A percentile compares a stretch with the other conserved stretches of the same genome.
Evolutionary conservation across 2,888 invertebrate species (phyloP).

Genomic region (Dione juno): DNA sequence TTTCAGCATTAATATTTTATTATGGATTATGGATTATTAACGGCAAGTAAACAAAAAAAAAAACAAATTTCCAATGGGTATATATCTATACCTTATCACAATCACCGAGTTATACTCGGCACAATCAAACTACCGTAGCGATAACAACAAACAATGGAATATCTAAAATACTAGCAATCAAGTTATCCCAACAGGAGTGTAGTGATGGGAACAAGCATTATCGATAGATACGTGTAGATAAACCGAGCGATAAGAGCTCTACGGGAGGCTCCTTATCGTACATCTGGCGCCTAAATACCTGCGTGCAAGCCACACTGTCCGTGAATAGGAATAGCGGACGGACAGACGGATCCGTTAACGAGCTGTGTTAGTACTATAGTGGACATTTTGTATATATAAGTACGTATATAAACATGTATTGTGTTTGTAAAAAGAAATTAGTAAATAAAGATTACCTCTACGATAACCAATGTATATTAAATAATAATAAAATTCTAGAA

Average conservation of each 20-base stretch:
- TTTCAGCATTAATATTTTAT: no score
- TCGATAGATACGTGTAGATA: constrained; percentile 58
- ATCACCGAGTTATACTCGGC: background rate
- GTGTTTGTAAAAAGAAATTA: background rate
- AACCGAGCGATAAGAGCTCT: constrained; percentile 50
- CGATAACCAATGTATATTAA: background rate
- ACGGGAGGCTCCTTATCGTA: constrained; percentile 61
- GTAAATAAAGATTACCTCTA: background rate
- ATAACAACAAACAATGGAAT: constrained; percentile 24
- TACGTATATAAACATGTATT: background rate
- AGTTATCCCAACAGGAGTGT: constrained; percentile 39
- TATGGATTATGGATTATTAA: no score
- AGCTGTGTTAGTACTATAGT: constrained; percentile 41
- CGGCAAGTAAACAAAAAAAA: no score
- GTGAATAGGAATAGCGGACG: constrained; percentile 54
- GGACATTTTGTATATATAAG: constrained; percentile 21
- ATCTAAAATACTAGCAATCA: constrained; percentile 32
- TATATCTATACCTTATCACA: background rate
- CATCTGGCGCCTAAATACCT: constrained; percentile 80
- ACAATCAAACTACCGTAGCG: constrained; percentile 18
- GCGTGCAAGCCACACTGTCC: constrained; percentile 54
- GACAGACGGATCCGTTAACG: constrained; percentile 48
- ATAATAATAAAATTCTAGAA: background rate
- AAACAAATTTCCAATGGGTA: no score
- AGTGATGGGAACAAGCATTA: constrained; percentile 52